Percentiles rank a stretch among this genome's conserved stretches.
Evolutionary conservation across 2,113 vertebrate species (phyloP).

Genomic region (Nipponia nippon): DNA sequence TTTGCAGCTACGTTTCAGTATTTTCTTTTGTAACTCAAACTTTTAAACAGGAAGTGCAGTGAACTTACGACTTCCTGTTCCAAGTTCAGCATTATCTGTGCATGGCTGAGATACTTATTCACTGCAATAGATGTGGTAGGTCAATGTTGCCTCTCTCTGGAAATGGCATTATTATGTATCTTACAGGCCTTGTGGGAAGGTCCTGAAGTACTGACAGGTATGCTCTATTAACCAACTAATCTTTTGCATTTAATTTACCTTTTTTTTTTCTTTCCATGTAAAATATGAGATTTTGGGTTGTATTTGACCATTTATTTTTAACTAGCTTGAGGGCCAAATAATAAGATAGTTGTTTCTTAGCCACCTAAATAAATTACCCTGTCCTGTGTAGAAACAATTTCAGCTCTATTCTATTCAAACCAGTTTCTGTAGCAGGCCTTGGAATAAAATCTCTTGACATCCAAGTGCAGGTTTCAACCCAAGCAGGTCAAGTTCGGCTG

Average conservation of each 20-base stretch:
- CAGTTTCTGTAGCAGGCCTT: background rate
- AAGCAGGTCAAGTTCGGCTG: background rate
- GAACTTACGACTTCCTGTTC: background rate
- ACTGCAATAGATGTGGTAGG: background rate
- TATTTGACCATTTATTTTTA: background rate
- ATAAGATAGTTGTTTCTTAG: background rate
- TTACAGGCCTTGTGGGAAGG: background rate
- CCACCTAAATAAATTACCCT: background rate
- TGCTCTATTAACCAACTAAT: background rate
- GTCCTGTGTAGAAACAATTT: background rate
- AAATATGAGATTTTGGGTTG: background rate
- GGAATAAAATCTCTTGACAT: background rate
- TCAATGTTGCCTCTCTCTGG: background rate
- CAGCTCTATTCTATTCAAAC: background rate
- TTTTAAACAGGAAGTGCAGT: background rate
- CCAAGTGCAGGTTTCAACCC: background rate
- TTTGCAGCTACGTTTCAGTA: background rate
- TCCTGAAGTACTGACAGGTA: background rate
- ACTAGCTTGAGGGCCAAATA: background rate
- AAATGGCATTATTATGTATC: background rate
- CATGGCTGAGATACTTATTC: background rate
- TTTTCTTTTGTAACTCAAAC: background rate
- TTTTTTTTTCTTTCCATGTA: background rate
- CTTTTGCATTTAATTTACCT: background rate
- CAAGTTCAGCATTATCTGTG: background rate